Evolutionary conservation across 2,797 vertebrate species (phyloP), one percentile per base, ranked within the genome.

Genomic region (Sylvilagus floridanus): DNA sequence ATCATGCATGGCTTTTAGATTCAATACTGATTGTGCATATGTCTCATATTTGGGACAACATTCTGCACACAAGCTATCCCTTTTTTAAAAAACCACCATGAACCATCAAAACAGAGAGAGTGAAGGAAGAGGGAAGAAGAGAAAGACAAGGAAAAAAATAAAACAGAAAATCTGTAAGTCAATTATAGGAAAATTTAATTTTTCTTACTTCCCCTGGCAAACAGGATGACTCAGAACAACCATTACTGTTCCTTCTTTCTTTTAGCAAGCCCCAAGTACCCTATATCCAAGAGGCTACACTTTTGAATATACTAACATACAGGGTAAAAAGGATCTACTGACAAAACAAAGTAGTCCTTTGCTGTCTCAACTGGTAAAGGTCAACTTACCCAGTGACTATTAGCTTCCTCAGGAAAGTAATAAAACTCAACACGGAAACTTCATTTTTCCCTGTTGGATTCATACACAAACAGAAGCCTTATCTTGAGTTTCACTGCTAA

Each of bases 201-300:
- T 94, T 62, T 87, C 82, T 73, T 57, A 57, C 30, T 81, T 90
- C 69, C 84, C 68, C n/a, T 54, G 35, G 63, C n/a, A 92, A 90
- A 87, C 26, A 90, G 28, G 30, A 82, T 78, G 21, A 63, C 35
- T 35, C 82, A 7, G 10, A 84, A 82, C 17, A 95, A 69, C 9
- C 22, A 32, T 52, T 42, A 72, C 7, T 28, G 35, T 82, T 72
- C 63, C 13, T 28, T 52, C 22, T 42, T 87, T 75, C 52, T 28
- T 12, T 14, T 4, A 88, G n/a, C 84, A 16, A 57, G 12, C 22
- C 11, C 57, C 37, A 52, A 71, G 57, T n/a, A 50, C 3, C 60
- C 35, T 28, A 37, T 71, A 66, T 7, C 57, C n/a, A 60, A 37
- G 35, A 85, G 26, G 30, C 22, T 28, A 26, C 16, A 2, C 2